phyloP scores from a whole-genome alignment of 2,113 vertebrate genomes.

The Tetrax tetrax region DNA sequence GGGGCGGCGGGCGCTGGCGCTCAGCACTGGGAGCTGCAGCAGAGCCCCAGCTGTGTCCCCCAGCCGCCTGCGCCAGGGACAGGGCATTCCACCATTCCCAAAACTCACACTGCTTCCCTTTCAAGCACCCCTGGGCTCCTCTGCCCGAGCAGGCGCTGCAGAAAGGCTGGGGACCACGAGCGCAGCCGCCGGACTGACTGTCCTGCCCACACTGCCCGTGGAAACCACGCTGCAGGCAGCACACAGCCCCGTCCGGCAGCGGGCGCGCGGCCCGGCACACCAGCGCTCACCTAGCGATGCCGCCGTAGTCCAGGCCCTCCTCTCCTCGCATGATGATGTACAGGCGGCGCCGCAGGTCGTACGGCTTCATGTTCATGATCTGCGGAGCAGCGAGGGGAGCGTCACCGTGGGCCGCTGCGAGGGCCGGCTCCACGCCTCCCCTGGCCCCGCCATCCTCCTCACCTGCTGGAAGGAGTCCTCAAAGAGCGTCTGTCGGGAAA shows the following conservation, averaged over 20 bases:
- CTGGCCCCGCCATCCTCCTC: background rate
- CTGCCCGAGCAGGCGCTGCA: background rate
- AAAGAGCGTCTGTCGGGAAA: slow-evolving; percentile 95
- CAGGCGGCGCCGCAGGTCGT: slow-evolving; percentile 91
- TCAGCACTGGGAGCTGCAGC: background rate
- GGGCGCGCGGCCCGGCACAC: fast-evolving
- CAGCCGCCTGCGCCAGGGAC: background rate
- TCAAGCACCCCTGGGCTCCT: background rate
- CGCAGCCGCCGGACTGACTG: fast-evolving
- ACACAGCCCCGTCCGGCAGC: fast-evolving
- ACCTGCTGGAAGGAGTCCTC: slow-evolving; percentile 99
- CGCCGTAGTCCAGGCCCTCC: slow-evolving; percentile 95
- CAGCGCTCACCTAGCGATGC: slow-evolving; percentile 88
- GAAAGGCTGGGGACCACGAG: background rate
- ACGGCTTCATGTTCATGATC: slow-evolving; percentile 99
- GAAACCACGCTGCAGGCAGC: background rate
- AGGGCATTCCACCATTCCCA: background rate
- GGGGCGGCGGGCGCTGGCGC: background rate
- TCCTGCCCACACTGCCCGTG: fast-evolving
- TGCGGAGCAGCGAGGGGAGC: slow-evolving; percentile 26
- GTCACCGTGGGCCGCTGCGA: fast-evolving
- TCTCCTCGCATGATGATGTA: slow-evolving; percentile 99
- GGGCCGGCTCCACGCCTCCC: too few relatives aligned
- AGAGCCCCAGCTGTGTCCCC: background rate
- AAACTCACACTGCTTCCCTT: background rate